A percentile compares a stretch with the other conserved stretches of the same genome.
Conservation (phyloP, 2,113 vertebrate species). For the Onychostruthus taczanowskii region DNA sequence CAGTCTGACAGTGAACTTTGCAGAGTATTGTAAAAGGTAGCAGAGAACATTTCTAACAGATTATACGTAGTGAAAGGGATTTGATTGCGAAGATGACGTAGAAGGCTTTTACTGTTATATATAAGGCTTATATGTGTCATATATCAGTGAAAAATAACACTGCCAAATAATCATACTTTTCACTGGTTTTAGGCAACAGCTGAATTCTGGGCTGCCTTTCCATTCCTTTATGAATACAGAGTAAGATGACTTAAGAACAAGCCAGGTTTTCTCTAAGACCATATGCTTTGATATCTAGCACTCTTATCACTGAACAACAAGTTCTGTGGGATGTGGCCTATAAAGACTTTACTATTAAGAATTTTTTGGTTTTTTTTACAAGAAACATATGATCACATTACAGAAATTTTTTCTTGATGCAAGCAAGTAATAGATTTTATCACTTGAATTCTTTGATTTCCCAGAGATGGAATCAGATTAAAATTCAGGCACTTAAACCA, state of each 20-base stretch:
- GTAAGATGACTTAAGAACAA: neutral
- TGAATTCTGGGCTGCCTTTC: neutral
- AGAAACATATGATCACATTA: neutral
- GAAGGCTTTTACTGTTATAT: neutral
- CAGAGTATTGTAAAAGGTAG: neutral
- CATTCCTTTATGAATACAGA: neutral
- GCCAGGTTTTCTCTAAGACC: neutral
- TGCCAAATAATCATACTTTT: neutral
- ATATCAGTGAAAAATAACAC: neutral
- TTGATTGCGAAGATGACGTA: neutral
- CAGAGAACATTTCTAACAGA: neutral
- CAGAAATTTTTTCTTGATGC: neutral
- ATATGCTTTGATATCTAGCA: neutral
- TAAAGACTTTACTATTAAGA: neutral
- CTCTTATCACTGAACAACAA: neutral
- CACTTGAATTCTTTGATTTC: neutral
- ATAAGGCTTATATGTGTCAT: neutral
- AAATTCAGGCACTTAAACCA: neutral
- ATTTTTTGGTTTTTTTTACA: neutral
- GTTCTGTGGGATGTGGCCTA: neutral
- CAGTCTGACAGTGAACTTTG: neutral
- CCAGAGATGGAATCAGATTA: neutral
- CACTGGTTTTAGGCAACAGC: neutral
- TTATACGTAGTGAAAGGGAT: neutral
- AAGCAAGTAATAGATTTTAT: neutral